Evolutionary conservation across 2,113 vertebrate genomes (phyloP).

Genomic region (Herpetotheres cachinnans): DNA sequence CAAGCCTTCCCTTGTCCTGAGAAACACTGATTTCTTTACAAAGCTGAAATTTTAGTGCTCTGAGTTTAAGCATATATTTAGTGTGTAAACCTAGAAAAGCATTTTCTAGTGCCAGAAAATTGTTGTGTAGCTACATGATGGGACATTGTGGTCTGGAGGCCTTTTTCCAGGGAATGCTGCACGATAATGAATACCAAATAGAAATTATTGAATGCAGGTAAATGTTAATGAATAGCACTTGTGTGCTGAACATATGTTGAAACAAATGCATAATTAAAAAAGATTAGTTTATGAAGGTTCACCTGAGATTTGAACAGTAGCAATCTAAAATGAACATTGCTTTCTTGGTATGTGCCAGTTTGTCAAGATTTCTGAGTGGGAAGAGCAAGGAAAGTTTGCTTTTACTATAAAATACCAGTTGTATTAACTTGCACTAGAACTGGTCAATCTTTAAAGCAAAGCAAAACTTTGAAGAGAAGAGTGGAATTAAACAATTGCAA

Average conservation of each 20-base stretch:
- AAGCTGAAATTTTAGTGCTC: not conserved
- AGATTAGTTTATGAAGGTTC: conserved; percentile 43
- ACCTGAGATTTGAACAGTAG: conserved; percentile 23
- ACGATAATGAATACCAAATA: conserved; percentile 41
- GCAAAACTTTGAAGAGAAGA: not conserved
- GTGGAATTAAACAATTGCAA: not conserved
- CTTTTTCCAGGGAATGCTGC: not conserved
- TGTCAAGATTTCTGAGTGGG: not conserved
- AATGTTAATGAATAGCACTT: conserved; percentile 60
- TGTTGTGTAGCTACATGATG: not conserved
- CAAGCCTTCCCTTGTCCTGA: not conserved
- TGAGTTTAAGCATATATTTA: not conserved
- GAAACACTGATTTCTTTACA: not conserved
- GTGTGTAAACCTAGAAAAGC: not conserved
- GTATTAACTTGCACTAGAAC: not conserved
- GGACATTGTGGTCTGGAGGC: not conserved
- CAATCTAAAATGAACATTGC: conserved; percentile 11
- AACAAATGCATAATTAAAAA: conserved; percentile 61
- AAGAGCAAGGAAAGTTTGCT: not conserved
- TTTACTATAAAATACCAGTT: not conserved
- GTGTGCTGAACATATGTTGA: conserved; percentile 40
- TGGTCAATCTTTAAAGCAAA: not conserved
- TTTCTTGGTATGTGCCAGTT: not conserved
- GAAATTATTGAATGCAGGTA: conserved; percentile 20
- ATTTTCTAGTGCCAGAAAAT: conserved; percentile 5